phyloP scores from a whole-genome alignment of 2,113 vertebrate species.

The Gopherus evgoodei region DNA sequence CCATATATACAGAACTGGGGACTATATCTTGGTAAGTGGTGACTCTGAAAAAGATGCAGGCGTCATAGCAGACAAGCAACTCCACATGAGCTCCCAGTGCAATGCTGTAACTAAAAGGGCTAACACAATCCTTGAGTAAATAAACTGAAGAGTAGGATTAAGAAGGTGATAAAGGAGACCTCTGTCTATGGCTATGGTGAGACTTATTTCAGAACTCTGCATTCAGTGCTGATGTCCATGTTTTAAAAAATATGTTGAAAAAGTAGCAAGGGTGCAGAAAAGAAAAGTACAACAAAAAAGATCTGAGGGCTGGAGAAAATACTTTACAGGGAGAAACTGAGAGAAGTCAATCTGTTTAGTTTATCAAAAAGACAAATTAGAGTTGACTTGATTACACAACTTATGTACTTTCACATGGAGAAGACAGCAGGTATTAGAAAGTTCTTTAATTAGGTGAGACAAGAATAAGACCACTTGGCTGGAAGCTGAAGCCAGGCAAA shows the following conservation, averaged over 20 bases:
- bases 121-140: not conserved
- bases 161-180: not conserved
- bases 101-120: not conserved
- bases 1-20: too few species aligned
- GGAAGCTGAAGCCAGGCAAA: not conserved
- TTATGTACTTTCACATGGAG: not conserved
- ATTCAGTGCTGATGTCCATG: not conserved
- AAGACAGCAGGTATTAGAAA: not conserved
- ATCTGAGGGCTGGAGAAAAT: not conserved
- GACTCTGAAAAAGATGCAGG: not conserved
- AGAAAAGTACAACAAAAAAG: not conserved
- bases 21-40: too few species aligned
- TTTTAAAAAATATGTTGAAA: not conserved
- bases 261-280: not conserved
- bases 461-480: rapidly evolving
- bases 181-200: not conserved
- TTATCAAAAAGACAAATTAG: not conserved
- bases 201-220: not conserved
- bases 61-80: not conserved
- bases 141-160: not conserved
- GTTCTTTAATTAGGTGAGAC: not conserved
- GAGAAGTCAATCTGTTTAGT: not conserved
- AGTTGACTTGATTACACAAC: not conserved
- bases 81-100: not conserved
- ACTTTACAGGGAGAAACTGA: not conserved